phyloP scores from a whole-genome alignment of 2,113 vertebrate genomes.

The Anser brachyrhynchus region DNA sequence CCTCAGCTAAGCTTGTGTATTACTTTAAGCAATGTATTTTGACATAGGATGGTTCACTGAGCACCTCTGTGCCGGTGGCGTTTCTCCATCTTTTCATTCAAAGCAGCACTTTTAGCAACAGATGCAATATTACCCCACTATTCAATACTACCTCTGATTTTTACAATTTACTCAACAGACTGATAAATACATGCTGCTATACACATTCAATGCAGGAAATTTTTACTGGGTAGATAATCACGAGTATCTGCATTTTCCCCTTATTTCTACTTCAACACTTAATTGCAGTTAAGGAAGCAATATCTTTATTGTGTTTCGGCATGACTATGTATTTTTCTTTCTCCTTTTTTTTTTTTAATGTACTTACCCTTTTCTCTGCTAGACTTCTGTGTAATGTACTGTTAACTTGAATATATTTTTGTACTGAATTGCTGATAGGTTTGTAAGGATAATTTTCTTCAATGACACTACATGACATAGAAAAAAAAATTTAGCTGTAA shows the following conservation, averaged over 20 bases:
- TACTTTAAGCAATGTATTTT: constrained; percentile 74
- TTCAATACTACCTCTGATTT: constrained; percentile 95
- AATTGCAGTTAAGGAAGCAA: constrained; percentile 82
- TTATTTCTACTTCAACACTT: constrained; percentile 73
- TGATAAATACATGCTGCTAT: constrained; percentile 86
- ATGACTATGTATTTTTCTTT: constrained; percentile 78
- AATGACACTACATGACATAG: constrained; percentile 81
- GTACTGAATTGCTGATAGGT: constrained; percentile 87
- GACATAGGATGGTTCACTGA: constrained; percentile 80
- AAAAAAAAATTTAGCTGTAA: constrained; percentile 78
- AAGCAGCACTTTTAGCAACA: constrained; percentile 84
- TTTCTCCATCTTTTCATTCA: constrained; percentile 76
- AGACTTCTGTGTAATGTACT: constrained; percentile 85
- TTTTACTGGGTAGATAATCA: constrained; percentile 76
- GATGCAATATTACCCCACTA: constrained; percentile 88
- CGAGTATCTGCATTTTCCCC: constrained; percentile 68
- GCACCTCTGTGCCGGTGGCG: constrained; percentile 59
- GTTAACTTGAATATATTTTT: constrained; percentile 96
- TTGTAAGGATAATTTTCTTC: constrained; percentile 85
- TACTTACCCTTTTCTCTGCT: constrained; percentile 82
- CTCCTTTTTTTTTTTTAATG: constrained; percentile 70
- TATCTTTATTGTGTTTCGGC: constrained; percentile 79
- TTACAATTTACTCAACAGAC: constrained; percentile 82
- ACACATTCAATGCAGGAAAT: constrained; percentile 81
- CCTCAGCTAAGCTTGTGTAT: constrained; percentile 84